Base-by-base conservation (phyloP, 2,113 vertebrate species). In the Oriolus oriolus region DNA sequence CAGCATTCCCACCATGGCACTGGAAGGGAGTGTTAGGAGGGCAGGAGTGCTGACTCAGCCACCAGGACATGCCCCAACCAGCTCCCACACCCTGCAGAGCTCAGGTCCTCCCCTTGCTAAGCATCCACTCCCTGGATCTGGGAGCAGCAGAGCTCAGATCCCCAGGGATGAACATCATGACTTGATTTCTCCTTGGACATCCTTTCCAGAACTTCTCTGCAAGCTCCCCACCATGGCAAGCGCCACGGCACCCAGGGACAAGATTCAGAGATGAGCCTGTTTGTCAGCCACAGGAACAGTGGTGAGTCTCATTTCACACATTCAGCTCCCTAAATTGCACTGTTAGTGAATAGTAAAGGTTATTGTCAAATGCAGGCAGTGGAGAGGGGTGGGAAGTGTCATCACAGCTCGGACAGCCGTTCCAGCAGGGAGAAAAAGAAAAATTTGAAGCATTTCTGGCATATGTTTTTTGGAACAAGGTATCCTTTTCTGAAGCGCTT, bases 31-130 rank as follows among this genome's bases (percentile, higher is more conserved):
- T 33, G 82, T 70, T 80, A 59, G 71, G 71, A 94, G 59, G 75
- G 63, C 90, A 91, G 91, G 63, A 91, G 24, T 41, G 68, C 83
- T 96, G 95, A 96, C 68, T 95, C 93, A 95, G 90, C 35, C 20
- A n/a, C 45, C n/a, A 44, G 9, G 54, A 91, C 41, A 0, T 95
- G 96, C 50, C 91, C 49, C 81, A 94, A 89, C 93, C 81, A 87
- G 93, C 91, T 61, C 68, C 90, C 83, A 96, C 91, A 6, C 94
- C 94, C 93, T 75, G 35, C 17, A 13, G 45, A 77, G 24, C 83
- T 90, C 94, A 13, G 54, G 79, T 90, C 76, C 86, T 96, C 86
- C 76, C 57, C 30, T 77, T 0, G 2, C 60, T 47, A 30, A 66
- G 84, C 89, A 89, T 86, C 92, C 87, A 35, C 83, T 89, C 95